Percentiles rank a stretch among this genome's conserved stretches.
Conservation (phyloP, 2,113 vertebrate species). For the Melanerpes formicivorus region DNA sequence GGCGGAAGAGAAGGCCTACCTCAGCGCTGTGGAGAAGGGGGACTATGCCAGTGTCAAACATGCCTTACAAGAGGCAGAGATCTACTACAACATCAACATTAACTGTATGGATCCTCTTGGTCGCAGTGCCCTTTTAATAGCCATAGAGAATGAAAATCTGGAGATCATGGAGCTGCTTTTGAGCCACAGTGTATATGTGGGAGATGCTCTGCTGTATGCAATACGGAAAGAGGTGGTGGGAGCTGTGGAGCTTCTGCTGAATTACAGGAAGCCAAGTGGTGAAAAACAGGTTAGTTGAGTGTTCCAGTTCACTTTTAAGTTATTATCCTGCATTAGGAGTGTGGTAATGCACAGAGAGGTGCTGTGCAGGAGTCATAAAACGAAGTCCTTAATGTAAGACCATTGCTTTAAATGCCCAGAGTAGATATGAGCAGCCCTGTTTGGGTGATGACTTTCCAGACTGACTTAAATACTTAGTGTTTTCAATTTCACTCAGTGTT, state of each 20-base stretch:
- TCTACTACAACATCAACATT: conserved; percentile 99
- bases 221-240: conserved; percentile 98
- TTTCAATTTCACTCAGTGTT: neutral
- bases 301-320: neutral
- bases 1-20: conserved; percentile 90
- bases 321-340: neutral
- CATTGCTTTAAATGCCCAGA: neutral
- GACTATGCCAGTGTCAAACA: conserved; percentile 96
- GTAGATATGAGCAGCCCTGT: neutral
- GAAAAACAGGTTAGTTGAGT: conserved; percentile 87
- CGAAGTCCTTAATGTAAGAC: neutral
- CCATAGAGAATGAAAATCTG: conserved; percentile 98
- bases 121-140: conserved; percentile 94
- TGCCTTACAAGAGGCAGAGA: conserved; percentile 92
- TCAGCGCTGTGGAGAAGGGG: conserved; percentile 95
- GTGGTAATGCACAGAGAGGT: neutral
- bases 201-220: conserved; percentile 93
- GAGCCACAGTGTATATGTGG: conserved; percentile 90
- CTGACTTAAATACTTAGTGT: neutral
- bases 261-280: conserved; percentile 87
- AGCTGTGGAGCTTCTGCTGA: conserved; percentile 95
- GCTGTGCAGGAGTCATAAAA: neutral
- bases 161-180: conserved; percentile 98
- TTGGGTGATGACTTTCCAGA: neutral
- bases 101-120: conserved; percentile 98